Evolutionary conservation across 2,797 vertebrate genomes (phyloP), one percentile per base, ranked within the genome.

Genomic region (Ctenochaetus hawaiiensis): DNA sequence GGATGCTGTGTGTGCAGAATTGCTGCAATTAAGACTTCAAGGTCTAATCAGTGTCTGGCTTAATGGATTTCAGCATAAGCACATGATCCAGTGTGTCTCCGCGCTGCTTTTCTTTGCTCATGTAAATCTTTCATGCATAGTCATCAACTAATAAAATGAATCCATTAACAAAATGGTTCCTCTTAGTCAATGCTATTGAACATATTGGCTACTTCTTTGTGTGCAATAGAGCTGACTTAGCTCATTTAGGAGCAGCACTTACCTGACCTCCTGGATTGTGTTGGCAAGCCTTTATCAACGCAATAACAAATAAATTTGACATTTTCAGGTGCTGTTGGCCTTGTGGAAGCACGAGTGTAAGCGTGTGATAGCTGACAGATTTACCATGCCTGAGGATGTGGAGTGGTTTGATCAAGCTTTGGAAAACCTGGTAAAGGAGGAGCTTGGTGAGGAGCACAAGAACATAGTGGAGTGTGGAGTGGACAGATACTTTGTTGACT

Each of bases 281-380:
- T 20, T 20, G 7, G 13, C 1, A 8, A 41, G 4, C 48, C 60
- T 49, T 14, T 72, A 63, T 41, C 1, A 44, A 8, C 41, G 18
- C 23, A 41, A 22, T 83, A 64, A 81, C 12, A 12, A 6, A 14
- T 18, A 61, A 60, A 22, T 34, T 4, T 6, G 1, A 1, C 9
- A 2, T 68, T 44, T 58, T 23, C 74, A 99, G 98, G 87, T 94
- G 2, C 83, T 98, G 70, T 84, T 99, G 81, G 90, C 84, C n/a
- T 85, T 99, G 44, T 99, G 98, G 98, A 98, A 97, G 64, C 98
- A 99, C 1, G 98, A 99, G 86, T 99, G 97, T 66, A 98, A 97
- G 61, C 92, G 97, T 20, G 97, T 99, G 72, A 97, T 99, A 78
- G 96, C 97, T 0, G 98, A 99, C 91, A 96, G 98, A 66, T 99